Conservation (phyloP, 2,113 vertebrate species). For the Hucho hucho region DNA sequence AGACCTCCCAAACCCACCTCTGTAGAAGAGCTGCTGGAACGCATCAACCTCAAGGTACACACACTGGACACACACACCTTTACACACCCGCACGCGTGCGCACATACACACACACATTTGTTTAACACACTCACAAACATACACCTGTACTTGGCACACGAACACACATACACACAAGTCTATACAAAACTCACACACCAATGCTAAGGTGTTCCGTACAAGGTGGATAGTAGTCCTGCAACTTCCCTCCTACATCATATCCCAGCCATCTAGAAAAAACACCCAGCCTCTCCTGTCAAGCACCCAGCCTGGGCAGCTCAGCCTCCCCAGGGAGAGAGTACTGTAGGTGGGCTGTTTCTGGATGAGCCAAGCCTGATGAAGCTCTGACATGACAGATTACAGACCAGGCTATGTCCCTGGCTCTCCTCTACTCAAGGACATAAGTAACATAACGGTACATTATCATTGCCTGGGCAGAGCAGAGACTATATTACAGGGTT, state of each 20-base stretch:
- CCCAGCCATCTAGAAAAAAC: constrained; percentile 19
- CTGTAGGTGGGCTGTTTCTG: constrained; percentile 33
- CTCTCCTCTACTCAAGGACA: neutral
- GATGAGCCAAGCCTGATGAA: neutral
- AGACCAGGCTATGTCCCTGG: neutral
- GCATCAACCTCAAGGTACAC: constrained; percentile 91
- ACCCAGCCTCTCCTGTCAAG: constrained; percentile 33
- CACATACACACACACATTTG: neutral
- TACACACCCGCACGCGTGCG: constrained; percentile 12
- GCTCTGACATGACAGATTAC: neutral
- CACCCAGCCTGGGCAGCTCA: constrained; percentile 10
- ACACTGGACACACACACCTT: neutral
- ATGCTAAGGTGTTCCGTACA: neutral
- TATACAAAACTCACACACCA: neutral
- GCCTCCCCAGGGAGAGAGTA: constrained; percentile 18
- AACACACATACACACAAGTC: neutral
- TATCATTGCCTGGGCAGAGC: neutral
- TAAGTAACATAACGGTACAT: constrained; percentile 21
- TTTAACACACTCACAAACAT: constrained; percentile 1
- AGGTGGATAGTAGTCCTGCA: too few relatives aligned
- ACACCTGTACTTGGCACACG: constrained; percentile 2
- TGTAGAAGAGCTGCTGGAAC: constrained; percentile 94
- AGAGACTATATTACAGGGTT: constrained; percentile 9
- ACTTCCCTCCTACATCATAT: neutral
- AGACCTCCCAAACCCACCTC: constrained; percentile 91